Evolutionary conservation across 2,113 vertebrate genomes (phyloP).

Genomic region (Megaceryle maxima): DNA sequence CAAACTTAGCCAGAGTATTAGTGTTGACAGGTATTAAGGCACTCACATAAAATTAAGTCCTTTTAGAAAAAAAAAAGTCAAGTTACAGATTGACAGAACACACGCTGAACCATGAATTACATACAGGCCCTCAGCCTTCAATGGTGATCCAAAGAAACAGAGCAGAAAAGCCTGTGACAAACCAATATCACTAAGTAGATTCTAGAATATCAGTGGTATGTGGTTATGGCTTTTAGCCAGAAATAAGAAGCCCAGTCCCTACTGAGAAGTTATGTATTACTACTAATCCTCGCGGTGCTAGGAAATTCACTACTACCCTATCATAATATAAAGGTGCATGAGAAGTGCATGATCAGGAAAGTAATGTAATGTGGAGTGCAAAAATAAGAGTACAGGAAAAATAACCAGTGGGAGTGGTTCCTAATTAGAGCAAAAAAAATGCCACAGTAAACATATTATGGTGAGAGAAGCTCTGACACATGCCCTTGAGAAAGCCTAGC

Average conservation of each 20-base stretch:
- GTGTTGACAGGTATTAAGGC: background rate
- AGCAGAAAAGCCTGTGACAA: background rate
- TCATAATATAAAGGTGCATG: background rate
- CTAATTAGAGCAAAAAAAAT: background rate
- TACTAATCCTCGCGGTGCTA: background rate
- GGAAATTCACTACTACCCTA: background rate
- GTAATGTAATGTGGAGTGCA: background rate
- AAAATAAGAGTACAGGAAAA: slow-evolving; percentile 7
- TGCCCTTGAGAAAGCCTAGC: background rate
- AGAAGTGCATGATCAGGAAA: background rate
- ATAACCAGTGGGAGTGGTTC: background rate
- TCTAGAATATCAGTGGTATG: background rate
- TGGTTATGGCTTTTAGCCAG: background rate
- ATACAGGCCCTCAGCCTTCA: background rate
- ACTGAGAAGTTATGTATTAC: background rate
- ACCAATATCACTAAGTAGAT: background rate
- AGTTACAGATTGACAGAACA: background rate
- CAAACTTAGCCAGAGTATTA: background rate
- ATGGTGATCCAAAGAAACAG: background rate
- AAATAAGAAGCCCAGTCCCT: background rate
- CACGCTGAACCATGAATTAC: background rate
- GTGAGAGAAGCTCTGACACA: background rate
- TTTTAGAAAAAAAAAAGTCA: background rate
- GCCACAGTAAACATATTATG: background rate
- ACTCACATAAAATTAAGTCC: background rate